Percentiles rank a stretch among this genome's conserved stretches.
Conservation (phyloP, 2,113 vertebrate genomes). For the Epinephelus moara region DNA sequence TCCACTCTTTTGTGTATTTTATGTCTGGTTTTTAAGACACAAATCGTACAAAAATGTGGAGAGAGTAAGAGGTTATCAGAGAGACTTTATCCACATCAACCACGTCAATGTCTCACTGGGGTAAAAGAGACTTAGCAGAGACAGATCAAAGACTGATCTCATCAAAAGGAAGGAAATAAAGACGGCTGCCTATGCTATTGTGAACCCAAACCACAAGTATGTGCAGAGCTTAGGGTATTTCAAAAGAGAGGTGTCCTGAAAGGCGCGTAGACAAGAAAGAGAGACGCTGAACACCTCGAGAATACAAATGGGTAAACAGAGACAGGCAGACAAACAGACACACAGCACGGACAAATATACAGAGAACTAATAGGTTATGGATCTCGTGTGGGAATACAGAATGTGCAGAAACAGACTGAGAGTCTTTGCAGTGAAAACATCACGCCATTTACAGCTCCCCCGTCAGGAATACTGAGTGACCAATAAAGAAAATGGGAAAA, state of each 20-base stretch:
- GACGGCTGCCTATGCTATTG: not conserved
- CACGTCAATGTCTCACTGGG: not conserved
- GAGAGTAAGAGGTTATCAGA: not conserved
- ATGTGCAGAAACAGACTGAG: not conserved
- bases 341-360: constrained; percentile 11
- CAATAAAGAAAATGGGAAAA: constrained; percentile 12
- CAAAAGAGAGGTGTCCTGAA: not conserved
- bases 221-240: not conserved
- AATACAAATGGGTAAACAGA: constrained; percentile 34
- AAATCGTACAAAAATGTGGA: not conserved
- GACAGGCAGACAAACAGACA: not conserved
- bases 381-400: constrained; percentile 5
- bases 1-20: not conserved
- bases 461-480: constrained; percentile 28
- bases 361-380: constrained; percentile 19
- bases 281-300: not conserved
- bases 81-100: constrained; percentile 15
- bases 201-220: not conserved
- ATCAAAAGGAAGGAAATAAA: constrained; percentile 36
- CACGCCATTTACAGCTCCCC: not conserved
- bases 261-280: constrained; percentile 2
- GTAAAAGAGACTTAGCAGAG: constrained; percentile 17
- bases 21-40: not conserved
- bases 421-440: constrained; percentile 7
- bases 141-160: constrained; percentile 25